Percentiles rank a stretch among this genome's conserved stretches.
Conservation (phyloP, 2,888 invertebrate species). For the Drosophila neotestacea region DNA sequence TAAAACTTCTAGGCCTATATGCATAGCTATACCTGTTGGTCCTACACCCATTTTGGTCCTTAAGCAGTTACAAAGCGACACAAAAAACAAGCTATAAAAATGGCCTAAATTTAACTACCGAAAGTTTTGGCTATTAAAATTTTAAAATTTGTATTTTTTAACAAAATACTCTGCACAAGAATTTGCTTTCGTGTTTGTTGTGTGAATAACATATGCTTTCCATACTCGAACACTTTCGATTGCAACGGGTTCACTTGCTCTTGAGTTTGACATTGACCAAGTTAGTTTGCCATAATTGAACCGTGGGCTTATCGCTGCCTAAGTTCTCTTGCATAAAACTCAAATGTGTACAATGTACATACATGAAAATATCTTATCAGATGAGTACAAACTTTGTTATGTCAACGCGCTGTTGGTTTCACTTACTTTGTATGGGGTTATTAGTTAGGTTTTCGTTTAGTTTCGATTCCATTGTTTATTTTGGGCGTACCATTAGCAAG, state of each 20-base stretch:
- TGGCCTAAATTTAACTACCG: slow-evolving; percentile 1
- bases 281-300: slow-evolving; percentile 64
- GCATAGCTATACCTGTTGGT: neutral
- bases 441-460: slow-evolving; percentile 8
- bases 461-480: slow-evolving; percentile 42
- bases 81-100: neutral
- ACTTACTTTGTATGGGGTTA: slow-evolving; percentile 16
- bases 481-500: slow-evolving; percentile 18
- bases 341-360: slow-evolving; percentile 10
- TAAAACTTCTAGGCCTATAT: slow-evolving; percentile 23
- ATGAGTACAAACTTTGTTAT: slow-evolving; percentile 59
- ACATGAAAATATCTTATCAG: slow-evolving; percentile 63
- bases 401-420: slow-evolving; percentile 41
- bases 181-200: too few species aligned
- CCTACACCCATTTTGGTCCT: too few species aligned
- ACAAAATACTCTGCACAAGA: too few species aligned
- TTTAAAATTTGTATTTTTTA: too few species aligned
- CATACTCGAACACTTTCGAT: neutral
- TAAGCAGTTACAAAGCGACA: too few species aligned
- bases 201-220: slow-evolving; percentile 10
- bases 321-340: slow-evolving; percentile 18
- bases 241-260: neutral
- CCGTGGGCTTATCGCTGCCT: slow-evolving; percentile 55
- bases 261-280: slow-evolving; percentile 63
- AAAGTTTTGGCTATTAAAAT: too few species aligned